phyloP scores from a whole-genome alignment of 2,113 vertebrate genomes.

The Caranx melampygus region DNA sequence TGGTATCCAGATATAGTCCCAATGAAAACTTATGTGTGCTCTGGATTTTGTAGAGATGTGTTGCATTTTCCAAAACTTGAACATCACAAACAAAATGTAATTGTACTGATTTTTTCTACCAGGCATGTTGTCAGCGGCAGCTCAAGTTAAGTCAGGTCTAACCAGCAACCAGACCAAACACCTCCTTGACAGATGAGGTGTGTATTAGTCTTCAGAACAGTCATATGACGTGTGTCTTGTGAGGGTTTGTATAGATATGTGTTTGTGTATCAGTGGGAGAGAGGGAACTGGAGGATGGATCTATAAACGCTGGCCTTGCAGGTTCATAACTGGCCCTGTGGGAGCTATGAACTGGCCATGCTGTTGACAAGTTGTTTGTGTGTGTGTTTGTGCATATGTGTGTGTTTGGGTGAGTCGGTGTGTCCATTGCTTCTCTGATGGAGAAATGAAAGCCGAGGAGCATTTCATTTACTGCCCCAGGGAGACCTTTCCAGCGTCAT shows the following conservation, averaged over 20 bases:
- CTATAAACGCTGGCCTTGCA: slow-evolving; percentile 77
- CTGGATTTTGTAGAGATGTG: background rate
- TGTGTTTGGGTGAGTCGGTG: slow-evolving; percentile 12
- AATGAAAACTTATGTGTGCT: background rate
- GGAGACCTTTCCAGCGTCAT: slow-evolving; percentile 59
- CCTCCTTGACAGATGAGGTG: background rate
- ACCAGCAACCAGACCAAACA: background rate
- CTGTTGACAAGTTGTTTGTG: slow-evolving; percentile 60
- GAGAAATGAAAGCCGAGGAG: slow-evolving; percentile 55
- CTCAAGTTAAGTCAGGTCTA: background rate
- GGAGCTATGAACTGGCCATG: slow-evolving; percentile 70
- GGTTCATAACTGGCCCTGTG: slow-evolving; percentile 72
- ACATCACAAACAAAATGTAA: background rate
- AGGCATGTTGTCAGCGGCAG: background rate
- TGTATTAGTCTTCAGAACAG: slow-evolving; percentile 3
- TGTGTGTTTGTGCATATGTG: slow-evolving; percentile 33
- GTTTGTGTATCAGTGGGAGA: slow-evolving; percentile 29
- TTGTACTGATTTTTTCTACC: background rate
- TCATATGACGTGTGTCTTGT: slow-evolving; percentile 12
- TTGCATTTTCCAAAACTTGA: background rate
- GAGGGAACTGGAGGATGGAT: slow-evolving; percentile 47
- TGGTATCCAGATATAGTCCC: background rate
- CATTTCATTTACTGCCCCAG: slow-evolving; percentile 71
- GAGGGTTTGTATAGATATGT: slow-evolving; percentile 18
- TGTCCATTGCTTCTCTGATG: slow-evolving; percentile 38